Percentiles rank a stretch among this genome's conserved stretches.
Evolutionary conservation across 2,888 invertebrate species (phyloP).

Genomic region (Morpho achilles): DNA sequence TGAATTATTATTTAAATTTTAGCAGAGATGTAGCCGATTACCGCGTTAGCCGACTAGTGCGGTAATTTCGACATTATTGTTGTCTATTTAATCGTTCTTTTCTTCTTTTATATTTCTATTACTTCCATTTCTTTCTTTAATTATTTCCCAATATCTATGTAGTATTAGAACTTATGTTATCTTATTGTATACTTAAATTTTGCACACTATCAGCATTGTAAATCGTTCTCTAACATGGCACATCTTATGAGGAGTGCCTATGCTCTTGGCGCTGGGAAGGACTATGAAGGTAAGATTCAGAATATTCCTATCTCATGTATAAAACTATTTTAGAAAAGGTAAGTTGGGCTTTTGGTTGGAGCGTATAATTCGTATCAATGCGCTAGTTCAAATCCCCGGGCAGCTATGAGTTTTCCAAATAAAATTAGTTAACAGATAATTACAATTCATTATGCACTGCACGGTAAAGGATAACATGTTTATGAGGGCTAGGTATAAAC

Average conservation of each 20-base stretch:
- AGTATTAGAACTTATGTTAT: constrained; percentile 39
- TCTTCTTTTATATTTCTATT: constrained; percentile 32
- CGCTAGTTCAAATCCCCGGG: too few species aligned
- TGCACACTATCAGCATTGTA: constrained; percentile 68
- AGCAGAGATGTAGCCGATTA: constrained; percentile 72
- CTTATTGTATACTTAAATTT: constrained; percentile 48
- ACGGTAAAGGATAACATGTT: too few species aligned
- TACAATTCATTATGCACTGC: too few species aligned
- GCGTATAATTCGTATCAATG: too few species aligned
- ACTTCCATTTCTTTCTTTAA: constrained; percentile 16
- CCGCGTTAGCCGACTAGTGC: constrained; percentile 62
- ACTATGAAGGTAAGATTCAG: constrained; percentile 49
- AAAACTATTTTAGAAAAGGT: too few species aligned
- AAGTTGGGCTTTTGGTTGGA: too few species aligned
- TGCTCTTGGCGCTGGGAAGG: constrained; percentile 59
- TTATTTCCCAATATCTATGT: constrained; percentile 42
- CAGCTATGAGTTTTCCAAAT: too few species aligned
- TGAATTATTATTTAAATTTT: constrained; percentile 37
- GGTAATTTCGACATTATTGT: constrained; percentile 45
- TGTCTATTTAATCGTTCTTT: constrained; percentile 21
- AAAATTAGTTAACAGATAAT: too few species aligned
- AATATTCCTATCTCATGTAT: too few species aligned
- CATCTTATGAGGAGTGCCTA: constrained; percentile 65
- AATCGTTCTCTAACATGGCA: constrained; percentile 49
- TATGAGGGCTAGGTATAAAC: too few species aligned